Conservation (phyloP, 2,888 invertebrate genomes). For the Phaedon cochleariae region DNA sequence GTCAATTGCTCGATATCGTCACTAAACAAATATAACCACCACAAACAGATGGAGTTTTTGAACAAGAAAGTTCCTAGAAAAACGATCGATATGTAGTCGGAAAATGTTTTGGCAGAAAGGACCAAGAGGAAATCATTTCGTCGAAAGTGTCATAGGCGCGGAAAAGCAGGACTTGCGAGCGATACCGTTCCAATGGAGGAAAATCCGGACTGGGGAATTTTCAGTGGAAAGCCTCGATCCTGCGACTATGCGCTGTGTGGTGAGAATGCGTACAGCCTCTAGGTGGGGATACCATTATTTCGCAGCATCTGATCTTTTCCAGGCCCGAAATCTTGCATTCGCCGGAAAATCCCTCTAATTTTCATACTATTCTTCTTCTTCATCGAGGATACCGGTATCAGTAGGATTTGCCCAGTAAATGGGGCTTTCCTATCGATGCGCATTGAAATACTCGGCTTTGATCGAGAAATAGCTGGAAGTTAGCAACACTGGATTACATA, state of each 20-base stretch:
- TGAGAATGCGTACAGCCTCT: conserved; percentile 46
- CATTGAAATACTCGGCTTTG: too few species aligned
- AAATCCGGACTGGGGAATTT: conserved; percentile 56
- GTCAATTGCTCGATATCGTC: not conserved
- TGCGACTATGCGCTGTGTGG: conserved; percentile 52
- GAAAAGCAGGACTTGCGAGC: conserved; percentile 31
- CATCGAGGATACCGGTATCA: not conserved
- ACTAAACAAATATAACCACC: not conserved
- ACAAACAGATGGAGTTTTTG: not conserved
- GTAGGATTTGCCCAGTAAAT: too few species aligned
- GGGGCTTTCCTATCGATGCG: too few species aligned
- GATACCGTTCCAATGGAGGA: conserved; percentile 47
- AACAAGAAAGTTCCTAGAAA: not conserved
- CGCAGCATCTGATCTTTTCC: conserved; percentile 58
- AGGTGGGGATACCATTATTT: conserved; percentile 58
- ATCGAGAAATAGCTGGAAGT: too few species aligned
- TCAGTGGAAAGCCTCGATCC: conserved; percentile 50
- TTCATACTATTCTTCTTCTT: not conserved
- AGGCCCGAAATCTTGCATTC: conserved; percentile 52
- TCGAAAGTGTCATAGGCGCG: conserved; percentile 43
- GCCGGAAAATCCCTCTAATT: conserved; percentile 41
- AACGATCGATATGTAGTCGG: not conserved
- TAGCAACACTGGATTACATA: too few species aligned
- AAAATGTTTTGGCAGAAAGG: not conserved
- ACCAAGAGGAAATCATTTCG: conserved; percentile 32